Evolutionary conservation across 2,888 invertebrate genomes (phyloP).

Genomic region (Marasmarcha lunaedactyla): DNA sequence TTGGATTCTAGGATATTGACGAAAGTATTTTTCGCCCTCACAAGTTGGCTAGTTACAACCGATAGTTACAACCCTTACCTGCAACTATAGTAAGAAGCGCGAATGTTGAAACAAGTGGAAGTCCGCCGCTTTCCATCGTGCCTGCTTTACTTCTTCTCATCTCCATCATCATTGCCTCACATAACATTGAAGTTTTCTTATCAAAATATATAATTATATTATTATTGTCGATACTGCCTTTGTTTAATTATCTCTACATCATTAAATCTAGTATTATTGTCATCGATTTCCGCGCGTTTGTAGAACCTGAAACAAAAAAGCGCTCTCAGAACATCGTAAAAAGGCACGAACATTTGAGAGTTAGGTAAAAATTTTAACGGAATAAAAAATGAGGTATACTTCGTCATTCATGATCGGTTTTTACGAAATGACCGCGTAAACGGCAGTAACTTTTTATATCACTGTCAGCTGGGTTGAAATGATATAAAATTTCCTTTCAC

Average conservation of each 20-base stretch:
- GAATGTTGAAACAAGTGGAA: constrained; percentile 57
- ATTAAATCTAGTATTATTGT: constrained; percentile 24
- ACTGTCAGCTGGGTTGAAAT: background rate
- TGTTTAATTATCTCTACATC: constrained; percentile 17
- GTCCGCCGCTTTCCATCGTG: constrained; percentile 53
- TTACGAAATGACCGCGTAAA: constrained; percentile 3
- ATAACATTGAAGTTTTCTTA: constrained; percentile 14
- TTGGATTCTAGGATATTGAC: no score
- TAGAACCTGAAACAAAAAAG: constrained; percentile 41
- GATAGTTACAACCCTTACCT: constrained; percentile 44
- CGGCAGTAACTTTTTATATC: background rate
- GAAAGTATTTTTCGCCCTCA: no score
- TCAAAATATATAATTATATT: constrained; percentile 14
- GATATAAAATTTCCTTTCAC: background rate
- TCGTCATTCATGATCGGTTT: constrained; percentile 8
- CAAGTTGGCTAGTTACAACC: no score
- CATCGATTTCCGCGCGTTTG: constrained; percentile 19
- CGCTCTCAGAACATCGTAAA: constrained; percentile 2
- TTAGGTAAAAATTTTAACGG: constrained; percentile 2
- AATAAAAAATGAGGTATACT: constrained; percentile 6
- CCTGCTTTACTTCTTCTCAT: constrained; percentile 31
- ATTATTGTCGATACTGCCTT: constrained; percentile 7
- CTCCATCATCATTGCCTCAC: constrained; percentile 1
- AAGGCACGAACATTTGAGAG: background rate
- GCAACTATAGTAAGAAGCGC: constrained; percentile 60